These are phyloP conservation scores for Drosophila barbarae DNA, from an alignment of 2,888 invertebrate species.

Conservation along the genomic window DNA sequence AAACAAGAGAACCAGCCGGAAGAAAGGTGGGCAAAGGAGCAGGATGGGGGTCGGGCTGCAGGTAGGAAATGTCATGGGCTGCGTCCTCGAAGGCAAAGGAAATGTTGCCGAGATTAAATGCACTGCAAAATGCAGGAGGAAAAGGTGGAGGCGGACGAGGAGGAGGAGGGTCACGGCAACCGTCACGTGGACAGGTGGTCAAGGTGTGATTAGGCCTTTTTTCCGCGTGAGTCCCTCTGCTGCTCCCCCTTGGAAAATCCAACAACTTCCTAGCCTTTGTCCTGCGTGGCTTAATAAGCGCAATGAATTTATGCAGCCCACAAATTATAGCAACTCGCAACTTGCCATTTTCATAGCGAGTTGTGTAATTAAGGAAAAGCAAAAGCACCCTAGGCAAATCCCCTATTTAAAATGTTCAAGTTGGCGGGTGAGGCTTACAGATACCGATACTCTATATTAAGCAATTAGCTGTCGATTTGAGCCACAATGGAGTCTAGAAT, in stretches of 20 bases:
- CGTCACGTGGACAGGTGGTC: constrained; percentile 61
- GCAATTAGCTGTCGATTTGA: constrained; percentile 15
- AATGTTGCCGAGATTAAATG: constrained; percentile 69
- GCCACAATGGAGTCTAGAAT: not conserved
- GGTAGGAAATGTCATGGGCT: constrained; percentile 68
- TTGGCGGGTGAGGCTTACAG: not conserved
- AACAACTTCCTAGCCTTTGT: constrained; percentile 49
- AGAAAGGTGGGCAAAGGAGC: constrained; percentile 7
- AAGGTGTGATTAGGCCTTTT: constrained; percentile 54
- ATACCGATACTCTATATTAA: constrained; percentile 9
- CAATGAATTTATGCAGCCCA: constrained; percentile 65
- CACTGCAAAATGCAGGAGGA: constrained; percentile 36
- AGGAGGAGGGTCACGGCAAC: constrained; percentile 7
- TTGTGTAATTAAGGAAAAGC: constrained; percentile 45
- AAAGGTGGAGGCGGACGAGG: not conserved
- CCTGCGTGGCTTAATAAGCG: constrained; percentile 58
- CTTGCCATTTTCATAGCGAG: constrained; percentile 11
- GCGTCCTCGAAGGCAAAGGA: constrained; percentile 59
- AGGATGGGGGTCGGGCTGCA: constrained; percentile 29
- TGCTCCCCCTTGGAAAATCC: constrained; percentile 2
- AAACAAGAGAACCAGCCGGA: not conserved
- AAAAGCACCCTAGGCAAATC: constrained; percentile 1
- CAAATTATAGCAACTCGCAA: constrained; percentile 29
- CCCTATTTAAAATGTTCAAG: not conserved
- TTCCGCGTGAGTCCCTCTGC: constrained; percentile 24